A percentile compares a stretch with the other conserved stretches of the same genome.
phyloP scores from a whole-genome alignment of 2,888 invertebrate genomes.

The Rhimphoctona megacephalus region DNA sequence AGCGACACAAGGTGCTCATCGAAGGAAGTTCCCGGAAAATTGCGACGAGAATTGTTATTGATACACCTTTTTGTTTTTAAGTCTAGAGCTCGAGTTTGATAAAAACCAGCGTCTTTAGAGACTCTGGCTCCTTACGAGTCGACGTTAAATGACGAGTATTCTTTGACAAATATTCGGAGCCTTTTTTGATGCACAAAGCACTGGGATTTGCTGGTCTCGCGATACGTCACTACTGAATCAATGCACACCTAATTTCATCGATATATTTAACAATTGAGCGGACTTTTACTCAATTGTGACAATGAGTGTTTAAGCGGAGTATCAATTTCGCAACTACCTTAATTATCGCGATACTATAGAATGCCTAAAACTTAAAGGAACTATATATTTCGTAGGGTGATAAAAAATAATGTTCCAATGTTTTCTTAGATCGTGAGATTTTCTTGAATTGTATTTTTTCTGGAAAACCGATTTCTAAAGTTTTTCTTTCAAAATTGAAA shows the following conservation, averaged over 20 bases:
- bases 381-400: slow-evolving; percentile 14
- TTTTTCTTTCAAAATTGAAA: not conserved
- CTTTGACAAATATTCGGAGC: not conserved
- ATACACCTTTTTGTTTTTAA: not conserved
- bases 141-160: not conserved
- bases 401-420: slow-evolving; percentile 1
- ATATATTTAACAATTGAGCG: slow-evolving; percentile 4
- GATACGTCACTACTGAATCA: not conserved
- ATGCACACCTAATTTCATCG: not conserved
- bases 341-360: slow-evolving; percentile 12
- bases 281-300: not conserved
- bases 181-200: not conserved
- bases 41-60: not conserved
- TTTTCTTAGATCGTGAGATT: not conserved
- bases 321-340: slow-evolving; percentile 9
- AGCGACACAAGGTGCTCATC: not conserved
- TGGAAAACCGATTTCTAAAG: not conserved
- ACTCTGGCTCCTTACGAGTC: not conserved
- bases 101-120: not conserved
- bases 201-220: not conserved
- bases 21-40: not conserved
- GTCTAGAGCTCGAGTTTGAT: slow-evolving; percentile 19
- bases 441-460: not conserved
- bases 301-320: slow-evolving; percentile 2
- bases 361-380: slow-evolving; percentile 35